Conservation (phyloP, 2,888 invertebrate genomes). For the Quadroppia sp. region DNA sequence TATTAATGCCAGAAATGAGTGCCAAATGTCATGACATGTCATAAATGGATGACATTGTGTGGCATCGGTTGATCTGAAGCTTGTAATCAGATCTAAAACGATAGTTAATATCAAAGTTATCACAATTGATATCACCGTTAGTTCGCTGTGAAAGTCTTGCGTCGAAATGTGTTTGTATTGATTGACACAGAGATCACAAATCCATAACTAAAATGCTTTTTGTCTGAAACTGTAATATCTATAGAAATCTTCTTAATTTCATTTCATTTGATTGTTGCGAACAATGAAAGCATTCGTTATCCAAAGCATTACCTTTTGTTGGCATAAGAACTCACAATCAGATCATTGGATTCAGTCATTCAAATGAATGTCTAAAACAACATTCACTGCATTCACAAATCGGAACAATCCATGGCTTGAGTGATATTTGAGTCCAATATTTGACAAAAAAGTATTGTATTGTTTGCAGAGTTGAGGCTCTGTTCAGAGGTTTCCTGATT, state of each 20-base stretch:
- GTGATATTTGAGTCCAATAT: neutral
- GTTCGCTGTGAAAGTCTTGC: neutral
- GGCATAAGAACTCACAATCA: conserved; percentile 1
- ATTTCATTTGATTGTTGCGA: neutral
- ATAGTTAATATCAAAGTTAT: conserved; percentile 21
- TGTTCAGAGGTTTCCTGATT: conserved; percentile 17
- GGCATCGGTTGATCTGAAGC: neutral
- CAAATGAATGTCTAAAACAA: neutral
- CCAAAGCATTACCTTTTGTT: conserved; percentile 19
- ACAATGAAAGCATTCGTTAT: neutral
- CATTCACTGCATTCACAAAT: neutral
- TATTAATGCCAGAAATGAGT: neutral
- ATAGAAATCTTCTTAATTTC: neutral
- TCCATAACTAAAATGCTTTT: neutral
- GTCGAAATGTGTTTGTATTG: neutral
- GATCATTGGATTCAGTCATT: conserved; percentile 10
- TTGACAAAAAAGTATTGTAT: neutral
- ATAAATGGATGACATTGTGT: neutral
- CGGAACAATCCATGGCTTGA: conserved; percentile 10
- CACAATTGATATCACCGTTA: conserved; percentile 11
- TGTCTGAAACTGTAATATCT: conserved; percentile 7
- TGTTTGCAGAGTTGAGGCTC: conserved; percentile 33
- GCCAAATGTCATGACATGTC: neutral
- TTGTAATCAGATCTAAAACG: conserved; percentile 9
- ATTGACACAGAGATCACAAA: neutral